These are phyloP conservation scores for Micrasema longulum DNA, from an alignment of 1,140 invertebrate species.

Conservation along the genomic window DNA sequence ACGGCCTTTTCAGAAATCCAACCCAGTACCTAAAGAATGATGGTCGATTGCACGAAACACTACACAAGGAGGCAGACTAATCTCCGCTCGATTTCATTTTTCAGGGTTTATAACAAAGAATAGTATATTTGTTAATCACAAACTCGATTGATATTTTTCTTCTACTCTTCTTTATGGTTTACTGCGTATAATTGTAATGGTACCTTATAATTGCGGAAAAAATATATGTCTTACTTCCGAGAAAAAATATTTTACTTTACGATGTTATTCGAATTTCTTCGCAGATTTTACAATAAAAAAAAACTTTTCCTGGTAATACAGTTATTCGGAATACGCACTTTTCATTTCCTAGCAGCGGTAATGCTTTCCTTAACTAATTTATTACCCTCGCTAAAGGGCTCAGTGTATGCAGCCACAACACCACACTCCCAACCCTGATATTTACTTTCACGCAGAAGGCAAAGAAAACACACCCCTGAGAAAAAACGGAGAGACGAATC, in stretches of 20 bases:
- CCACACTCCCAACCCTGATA: constrained; percentile 7
- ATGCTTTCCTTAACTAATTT: constrained; percentile 41
- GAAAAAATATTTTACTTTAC: neutral
- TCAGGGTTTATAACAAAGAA: too few relatives aligned
- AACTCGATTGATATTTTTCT: too few relatives aligned
- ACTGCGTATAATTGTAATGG: neutral
- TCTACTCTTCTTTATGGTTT: too few relatives aligned
- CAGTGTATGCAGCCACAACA: constrained; percentile 32
- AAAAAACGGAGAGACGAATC: too few relatives aligned
- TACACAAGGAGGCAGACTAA: too few relatives aligned
- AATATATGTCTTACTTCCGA: neutral
- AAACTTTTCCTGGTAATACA: constrained; percentile 12
- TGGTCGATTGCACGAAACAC: too few relatives aligned
- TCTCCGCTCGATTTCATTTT: too few relatives aligned
- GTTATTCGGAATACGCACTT: constrained; percentile 28
- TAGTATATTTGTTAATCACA: too few relatives aligned
- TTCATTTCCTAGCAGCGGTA: constrained; percentile 29
- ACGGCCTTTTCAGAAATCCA: too few relatives aligned
- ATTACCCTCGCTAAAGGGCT: constrained; percentile 35
- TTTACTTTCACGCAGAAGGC: neutral
- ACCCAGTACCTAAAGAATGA: too few relatives aligned
- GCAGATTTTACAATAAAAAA: too few relatives aligned
- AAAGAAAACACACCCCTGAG: constrained; percentile 13
- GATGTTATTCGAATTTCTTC: neutral
- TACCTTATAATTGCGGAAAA: neutral